Conservation (phyloP, 2,113 vertebrate species). For the Xenopus borealis region DNA sequence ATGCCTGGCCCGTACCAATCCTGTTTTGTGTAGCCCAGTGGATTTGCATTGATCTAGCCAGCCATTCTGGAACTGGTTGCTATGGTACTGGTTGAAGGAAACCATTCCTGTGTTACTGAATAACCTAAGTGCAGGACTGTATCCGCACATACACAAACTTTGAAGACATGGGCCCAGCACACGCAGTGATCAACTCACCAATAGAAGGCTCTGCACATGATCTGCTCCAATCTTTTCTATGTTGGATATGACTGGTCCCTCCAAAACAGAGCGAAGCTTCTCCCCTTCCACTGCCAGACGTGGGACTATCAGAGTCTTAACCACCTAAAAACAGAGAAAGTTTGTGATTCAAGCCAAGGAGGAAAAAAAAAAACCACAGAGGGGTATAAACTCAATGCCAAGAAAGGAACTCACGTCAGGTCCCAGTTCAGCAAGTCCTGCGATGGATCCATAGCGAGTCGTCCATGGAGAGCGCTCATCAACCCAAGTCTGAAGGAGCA, state of each 20-base stretch:
- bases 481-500: slow-evolving; percentile 72
- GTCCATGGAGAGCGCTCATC: slow-evolving; percentile 93
- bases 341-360: neutral
- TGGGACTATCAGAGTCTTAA: slow-evolving; percentile 86
- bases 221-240: slow-evolving; percentile 89
- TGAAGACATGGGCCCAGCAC: too few relatives aligned
- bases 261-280: slow-evolving; percentile 77
- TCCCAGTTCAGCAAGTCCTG: slow-evolving; percentile 85
- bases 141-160: too few relatives aligned
- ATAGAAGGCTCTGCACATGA: slow-evolving; percentile 83
- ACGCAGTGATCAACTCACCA: slow-evolving; percentile 63
- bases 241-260: slow-evolving; percentile 84
- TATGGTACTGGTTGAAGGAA: too few relatives aligned
- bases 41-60: too few relatives aligned
- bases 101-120: too few relatives aligned
- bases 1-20: too few relatives aligned
- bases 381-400: fast-evolving
- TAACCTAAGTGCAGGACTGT: too few relatives aligned
- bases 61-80: too few relatives aligned
- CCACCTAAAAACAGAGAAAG: slow-evolving; percentile 66
- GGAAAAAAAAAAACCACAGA: neutral
- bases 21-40: too few relatives aligned
- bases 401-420: slow-evolving; percentile 70
- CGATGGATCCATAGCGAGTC: slow-evolving; percentile 86
- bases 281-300: slow-evolving; percentile 79